A percentile compares a stretch with the other conserved stretches of the same genome.
Evolutionary conservation across 2,888 invertebrate species (phyloP).

Genomic region (Atrina japonica): DNA sequence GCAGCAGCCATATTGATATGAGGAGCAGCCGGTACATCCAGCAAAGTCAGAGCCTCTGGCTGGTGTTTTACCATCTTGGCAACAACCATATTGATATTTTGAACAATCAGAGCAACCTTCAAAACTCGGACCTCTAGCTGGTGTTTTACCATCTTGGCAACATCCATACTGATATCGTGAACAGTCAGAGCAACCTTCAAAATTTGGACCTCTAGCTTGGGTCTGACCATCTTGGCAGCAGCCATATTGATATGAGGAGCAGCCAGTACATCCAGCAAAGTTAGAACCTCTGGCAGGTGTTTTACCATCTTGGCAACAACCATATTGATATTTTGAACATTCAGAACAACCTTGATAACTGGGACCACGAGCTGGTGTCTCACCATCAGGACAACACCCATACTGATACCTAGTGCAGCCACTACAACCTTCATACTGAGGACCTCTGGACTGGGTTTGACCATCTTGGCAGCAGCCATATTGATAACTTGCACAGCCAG

Average conservation of each 20-base stretch:
- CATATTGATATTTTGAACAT: conserved; percentile 81
- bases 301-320: conserved; percentile 83
- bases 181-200: conserved; percentile 86
- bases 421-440: conserved; percentile 3
- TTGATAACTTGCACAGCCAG: conserved; percentile 23
- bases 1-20: conserved; percentile 87
- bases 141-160: conserved; percentile 8
- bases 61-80: conserved; percentile 85
- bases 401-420: conserved; percentile 16
- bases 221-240: conserved; percentile 82
- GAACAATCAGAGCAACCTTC: conserved; percentile 25
- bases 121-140: conserved; percentile 30
- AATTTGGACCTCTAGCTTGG: conserved; percentile 82
- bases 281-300: conserved; percentile 82
- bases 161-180: conserved; percentile 4
- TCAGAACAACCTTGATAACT: conserved; percentile 89
- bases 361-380: conserved; percentile 86
- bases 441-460: conserved; percentile 12
- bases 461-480: conserved; percentile 42
- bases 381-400: conserved; percentile 95
- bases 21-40: conserved; percentile 2
- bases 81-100: conserved; percentile 88
- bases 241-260: conserved; percentile 81
- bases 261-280: conserved; percentile 87
- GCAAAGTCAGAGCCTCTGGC: conserved; percentile 28